Conservation (phyloP, 2,797 vertebrate species). For the Bryconaethiops microstoma region DNA sequence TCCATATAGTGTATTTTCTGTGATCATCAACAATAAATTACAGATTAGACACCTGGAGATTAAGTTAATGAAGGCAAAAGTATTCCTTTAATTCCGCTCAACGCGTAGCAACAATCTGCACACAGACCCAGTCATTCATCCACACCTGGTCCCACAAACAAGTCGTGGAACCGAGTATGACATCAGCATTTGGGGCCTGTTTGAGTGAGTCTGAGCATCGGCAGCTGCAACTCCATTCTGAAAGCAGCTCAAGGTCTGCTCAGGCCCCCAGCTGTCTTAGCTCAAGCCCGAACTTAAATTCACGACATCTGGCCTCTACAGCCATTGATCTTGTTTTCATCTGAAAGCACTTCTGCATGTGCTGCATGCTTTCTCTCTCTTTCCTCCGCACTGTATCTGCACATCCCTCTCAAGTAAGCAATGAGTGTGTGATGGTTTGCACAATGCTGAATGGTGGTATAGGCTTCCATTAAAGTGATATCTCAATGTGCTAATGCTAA, state of each 20-base stretch:
- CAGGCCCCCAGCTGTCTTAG: conserved; percentile 11
- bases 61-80: too few relatives aligned
- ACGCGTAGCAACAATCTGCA: background rate
- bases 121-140: conserved; percentile 1
- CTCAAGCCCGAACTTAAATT: conserved; percentile 26
- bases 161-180: background rate
- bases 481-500: too few relatives aligned
- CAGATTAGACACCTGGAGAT: too few relatives aligned
- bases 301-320: conserved; percentile 14
- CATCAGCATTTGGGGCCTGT: background rate
- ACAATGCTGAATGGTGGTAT: too few relatives aligned
- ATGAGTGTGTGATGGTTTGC: too few relatives aligned
- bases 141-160: conserved; percentile 1
- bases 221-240: background rate
- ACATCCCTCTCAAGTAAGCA: too few relatives aligned
- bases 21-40: too few relatives aligned
- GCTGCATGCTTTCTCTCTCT: background rate
- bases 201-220: background rate
- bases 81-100: too few relatives aligned
- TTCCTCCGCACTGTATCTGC: too few relatives aligned
- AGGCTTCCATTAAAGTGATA: too few relatives aligned
- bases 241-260: conserved; percentile 20
- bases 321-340: conserved; percentile 12
- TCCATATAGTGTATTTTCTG: too few relatives aligned
- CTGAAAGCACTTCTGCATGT: background rate